These are phyloP conservation scores for Anticlea derivata DNA, from an alignment of 2,888 invertebrate species.

Conservation along the genomic window DNA sequence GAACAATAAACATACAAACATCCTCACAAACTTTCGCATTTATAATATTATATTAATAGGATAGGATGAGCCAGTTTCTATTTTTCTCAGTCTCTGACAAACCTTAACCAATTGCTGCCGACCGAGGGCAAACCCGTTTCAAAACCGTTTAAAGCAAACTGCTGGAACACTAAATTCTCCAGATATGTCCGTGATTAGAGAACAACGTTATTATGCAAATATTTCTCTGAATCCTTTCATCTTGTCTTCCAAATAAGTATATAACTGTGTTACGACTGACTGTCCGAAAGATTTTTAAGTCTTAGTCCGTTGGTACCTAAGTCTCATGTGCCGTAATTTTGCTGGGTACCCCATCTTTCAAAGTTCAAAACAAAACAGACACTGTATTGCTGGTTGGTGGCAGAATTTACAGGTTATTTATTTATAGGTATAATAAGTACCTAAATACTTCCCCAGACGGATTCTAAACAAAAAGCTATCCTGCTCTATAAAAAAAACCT, in stretches of 20 bases:
- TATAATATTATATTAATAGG: background rate
- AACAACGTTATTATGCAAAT: slow-evolving; percentile 56
- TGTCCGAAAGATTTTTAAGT: background rate
- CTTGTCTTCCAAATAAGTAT: background rate
- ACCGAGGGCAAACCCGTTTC: slow-evolving; percentile 39
- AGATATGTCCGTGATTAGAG: slow-evolving; percentile 33
- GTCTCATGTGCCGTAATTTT: no score
- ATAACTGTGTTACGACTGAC: background rate
- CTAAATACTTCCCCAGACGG: no score
- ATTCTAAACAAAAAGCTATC: no score
- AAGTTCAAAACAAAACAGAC: no score
- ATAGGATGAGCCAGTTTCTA: background rate
- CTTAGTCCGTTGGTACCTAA: no score
- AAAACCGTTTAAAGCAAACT: slow-evolving; percentile 38
- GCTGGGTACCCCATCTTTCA: no score
- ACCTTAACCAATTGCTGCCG: slow-evolving; percentile 37
- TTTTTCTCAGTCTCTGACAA: slow-evolving; percentile 14
- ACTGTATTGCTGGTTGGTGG: no score
- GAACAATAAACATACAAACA: no score
- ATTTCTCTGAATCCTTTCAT: slow-evolving; percentile 46
- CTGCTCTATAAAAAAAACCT: no score
- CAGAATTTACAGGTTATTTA: no score
- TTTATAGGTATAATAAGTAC: no score
- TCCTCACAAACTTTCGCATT: no score
- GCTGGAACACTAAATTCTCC: slow-evolving; percentile 33